Base-by-base conservation (phyloP, 2,888 invertebrate species). In the Himalopsyche anomala region DNA sequence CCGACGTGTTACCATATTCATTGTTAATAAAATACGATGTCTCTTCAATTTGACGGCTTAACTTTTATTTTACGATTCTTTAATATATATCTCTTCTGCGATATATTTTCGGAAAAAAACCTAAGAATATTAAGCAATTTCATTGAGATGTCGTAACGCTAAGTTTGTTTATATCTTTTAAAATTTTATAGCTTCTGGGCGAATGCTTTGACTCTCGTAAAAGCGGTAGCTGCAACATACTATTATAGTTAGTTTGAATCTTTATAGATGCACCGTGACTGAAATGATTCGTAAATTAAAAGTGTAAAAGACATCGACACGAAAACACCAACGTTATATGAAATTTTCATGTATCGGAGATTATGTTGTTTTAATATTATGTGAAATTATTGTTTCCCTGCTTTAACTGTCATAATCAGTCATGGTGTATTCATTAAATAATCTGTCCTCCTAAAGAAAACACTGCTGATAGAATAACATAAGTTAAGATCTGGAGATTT, bases 81-180 rank as follows among this genome's bases (percentile, higher is more conserved):
- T 15, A 51, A 51, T 51, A 51, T 51, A 51, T 51, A 51, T 51
- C 51, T 12, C 51, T 15, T 15, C 15, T 15, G 51, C 51, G 51
- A 5, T 51, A 51, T 51, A 51, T 51, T 51, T 51, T 51, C 4
- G 19, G 62, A 62, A 62, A 28, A 28, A 62, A 19, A 4, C 28
- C 62, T n/a, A 8, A 2, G 28, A 62, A 62, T 62, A 62, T 62
- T 62, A 19, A 6, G 62, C 19, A 62, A 62, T 62, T 19, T 56
- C n/a, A 56, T 19, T n/a, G n/a, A 19, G 56, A n/a, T 56, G 69
- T 69, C 69, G 6, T 36, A 36, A 36, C 15, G 36, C 74, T 74
- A 12, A 36, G 74, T 74, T 74, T 74, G 74, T 74, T 74, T 74
- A 74, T 74, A 36, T 74, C 74, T 74, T 74, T 74, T 15, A 36